These are phyloP conservation scores for Salvelinus fontinalis DNA, from an alignment of 2,113 vertebrate species.

Conservation along the genomic window DNA sequence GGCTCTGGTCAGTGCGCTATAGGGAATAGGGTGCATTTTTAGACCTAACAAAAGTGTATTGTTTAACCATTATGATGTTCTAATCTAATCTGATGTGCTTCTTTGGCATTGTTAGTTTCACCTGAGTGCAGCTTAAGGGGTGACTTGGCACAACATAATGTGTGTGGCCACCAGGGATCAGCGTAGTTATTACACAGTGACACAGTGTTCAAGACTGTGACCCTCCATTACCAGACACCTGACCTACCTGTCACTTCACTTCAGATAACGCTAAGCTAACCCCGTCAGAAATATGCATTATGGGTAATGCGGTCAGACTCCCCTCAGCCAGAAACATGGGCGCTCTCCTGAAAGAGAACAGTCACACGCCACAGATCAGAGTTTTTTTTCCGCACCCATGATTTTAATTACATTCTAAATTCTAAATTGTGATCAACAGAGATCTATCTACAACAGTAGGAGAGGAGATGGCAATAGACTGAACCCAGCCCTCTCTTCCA, in stretches of 20 bases:
- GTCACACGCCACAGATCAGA: constrained; percentile 27
- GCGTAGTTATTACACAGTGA: not conserved
- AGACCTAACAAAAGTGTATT: too few relatives aligned
- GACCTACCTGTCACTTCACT: constrained; percentile 17
- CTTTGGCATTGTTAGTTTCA: not conserved
- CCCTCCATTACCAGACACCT: constrained; percentile 15
- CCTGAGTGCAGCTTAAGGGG: not conserved
- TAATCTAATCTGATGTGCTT: not conserved
- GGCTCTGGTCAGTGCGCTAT: too few relatives aligned
- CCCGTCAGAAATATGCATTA: constrained; percentile 43
- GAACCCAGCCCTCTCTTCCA: not conserved
- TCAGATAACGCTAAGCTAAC: constrained; percentile 9
- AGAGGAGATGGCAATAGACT: constrained; percentile 11
- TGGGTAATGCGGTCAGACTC: constrained; percentile 19
- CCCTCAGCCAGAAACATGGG: constrained; percentile 17
- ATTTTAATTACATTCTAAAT: constrained; percentile 36
- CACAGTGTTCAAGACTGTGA: not conserved
- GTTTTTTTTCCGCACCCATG: constrained; percentile 3
- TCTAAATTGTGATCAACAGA: constrained; percentile 27
- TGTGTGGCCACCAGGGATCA: not conserved
- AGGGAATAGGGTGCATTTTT: too few relatives aligned
- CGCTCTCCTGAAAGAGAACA: constrained; percentile 17
- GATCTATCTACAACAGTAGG: not conserved
- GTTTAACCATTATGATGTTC: not conserved
- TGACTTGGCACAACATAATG: not conserved